These are phyloP conservation scores for Agriopis marginaria DNA, from an alignment of 2,888 invertebrate genomes.

Conservation along the genomic window DNA sequence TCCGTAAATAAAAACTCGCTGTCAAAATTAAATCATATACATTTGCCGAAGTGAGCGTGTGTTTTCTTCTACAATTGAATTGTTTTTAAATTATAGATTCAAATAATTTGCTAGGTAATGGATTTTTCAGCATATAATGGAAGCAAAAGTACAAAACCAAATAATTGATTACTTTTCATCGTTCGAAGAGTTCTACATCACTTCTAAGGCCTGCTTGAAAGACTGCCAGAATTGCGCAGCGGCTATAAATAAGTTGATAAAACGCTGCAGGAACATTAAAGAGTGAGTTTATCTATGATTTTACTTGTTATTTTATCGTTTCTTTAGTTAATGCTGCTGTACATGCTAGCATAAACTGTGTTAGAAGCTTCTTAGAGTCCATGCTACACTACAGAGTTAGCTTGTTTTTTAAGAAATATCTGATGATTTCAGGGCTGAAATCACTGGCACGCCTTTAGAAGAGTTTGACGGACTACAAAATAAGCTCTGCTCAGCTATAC, in stretches of 20 bases:
- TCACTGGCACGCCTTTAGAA: conserved; percentile 75
- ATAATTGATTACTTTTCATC: conserved; percentile 82
- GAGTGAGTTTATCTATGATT: conserved; percentile 69
- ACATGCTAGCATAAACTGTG: neutral
- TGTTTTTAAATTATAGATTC: neutral
- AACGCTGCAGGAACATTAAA: conserved; percentile 81
- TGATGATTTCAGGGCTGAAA: conserved; percentile 70
- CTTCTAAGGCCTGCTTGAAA: conserved; percentile 79
- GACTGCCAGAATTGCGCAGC: conserved; percentile 81
- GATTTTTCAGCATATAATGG: conserved; percentile 66
- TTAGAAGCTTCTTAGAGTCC: neutral
- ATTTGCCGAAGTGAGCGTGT: neutral
- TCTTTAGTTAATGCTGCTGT: conserved; percentile 10
- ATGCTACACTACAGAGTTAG: neutral
- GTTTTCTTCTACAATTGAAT: neutral
- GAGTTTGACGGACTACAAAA: conserved; percentile 74
- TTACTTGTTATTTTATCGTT: conserved; percentile 44
- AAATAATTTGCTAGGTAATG: conserved; percentile 46
- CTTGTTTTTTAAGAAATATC: neutral
- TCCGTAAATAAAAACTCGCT: neutral
- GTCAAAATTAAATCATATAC: neutral
- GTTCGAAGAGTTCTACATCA: conserved; percentile 80
- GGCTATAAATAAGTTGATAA: conserved; percentile 82
- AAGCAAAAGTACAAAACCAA: conserved; percentile 81
- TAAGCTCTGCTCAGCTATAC: conserved; percentile 70